Percentiles rank a stretch among this genome's conserved stretches.
These are phyloP conservation scores for Puntigrus tetrazona DNA, from an alignment of 2,113 vertebrate genomes.

Conservation along the genomic window DNA sequence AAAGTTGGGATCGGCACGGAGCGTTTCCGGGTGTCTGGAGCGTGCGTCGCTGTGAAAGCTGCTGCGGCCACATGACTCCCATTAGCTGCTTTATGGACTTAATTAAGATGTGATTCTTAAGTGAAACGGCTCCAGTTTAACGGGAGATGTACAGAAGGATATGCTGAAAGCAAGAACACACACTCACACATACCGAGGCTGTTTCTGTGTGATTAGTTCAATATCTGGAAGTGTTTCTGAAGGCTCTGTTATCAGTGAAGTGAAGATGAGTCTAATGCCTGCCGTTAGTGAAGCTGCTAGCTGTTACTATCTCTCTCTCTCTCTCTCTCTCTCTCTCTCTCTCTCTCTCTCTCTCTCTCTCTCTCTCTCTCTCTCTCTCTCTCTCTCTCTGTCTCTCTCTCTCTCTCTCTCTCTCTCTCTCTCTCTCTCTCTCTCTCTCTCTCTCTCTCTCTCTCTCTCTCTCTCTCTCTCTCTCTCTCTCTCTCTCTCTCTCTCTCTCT, in stretches of 20 bases:
- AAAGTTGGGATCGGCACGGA: not conserved
- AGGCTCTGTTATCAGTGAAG: conserved; percentile 32
- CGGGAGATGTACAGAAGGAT: not conserved
- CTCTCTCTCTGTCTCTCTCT: too few relatives aligned
- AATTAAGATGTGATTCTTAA: conserved; percentile 29
- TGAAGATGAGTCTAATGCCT: conserved; percentile 19
- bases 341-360: too few relatives aligned
- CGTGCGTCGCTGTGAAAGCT: not conserved
- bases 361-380: not conserved
- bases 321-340: conserved; percentile 21
- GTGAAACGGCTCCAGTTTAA: not conserved
- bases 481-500: too few relatives aligned
- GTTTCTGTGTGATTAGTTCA: conserved; percentile 24
- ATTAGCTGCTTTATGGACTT: conserved; percentile 18
- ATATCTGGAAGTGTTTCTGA: conserved; percentile 15
- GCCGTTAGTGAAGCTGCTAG: not conserved
- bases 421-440: too few relatives aligned
- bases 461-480: not conserved
- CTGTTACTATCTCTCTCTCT: not conserved
- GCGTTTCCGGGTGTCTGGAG: not conserved
- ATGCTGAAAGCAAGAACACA: not conserved
- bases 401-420: not conserved
- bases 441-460: not conserved
- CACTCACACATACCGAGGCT: conserved; percentile 7
- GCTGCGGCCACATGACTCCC: not conserved